Evolutionary conservation across 2,113 vertebrate genomes (phyloP).

Genomic region (Ammospiza caudacuta): DNA sequence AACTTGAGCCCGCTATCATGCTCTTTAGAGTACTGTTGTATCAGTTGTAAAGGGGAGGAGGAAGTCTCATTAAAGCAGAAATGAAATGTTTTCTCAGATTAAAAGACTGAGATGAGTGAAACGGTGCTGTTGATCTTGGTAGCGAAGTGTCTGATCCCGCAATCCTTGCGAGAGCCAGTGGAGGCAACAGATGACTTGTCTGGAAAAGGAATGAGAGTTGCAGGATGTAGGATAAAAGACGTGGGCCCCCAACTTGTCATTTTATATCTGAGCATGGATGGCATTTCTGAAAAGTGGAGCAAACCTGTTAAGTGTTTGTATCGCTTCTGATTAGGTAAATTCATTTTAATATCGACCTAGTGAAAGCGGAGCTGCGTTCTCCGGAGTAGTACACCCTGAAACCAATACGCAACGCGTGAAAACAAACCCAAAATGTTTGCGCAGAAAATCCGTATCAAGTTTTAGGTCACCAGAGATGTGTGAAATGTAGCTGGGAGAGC

Average conservation of each 20-base stretch:
- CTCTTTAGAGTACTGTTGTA: slow-evolving; percentile 40
- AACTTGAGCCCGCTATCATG: slow-evolving; percentile 38
- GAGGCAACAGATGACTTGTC: not conserved
- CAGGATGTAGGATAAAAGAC: not conserved
- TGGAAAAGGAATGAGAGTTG: not conserved
- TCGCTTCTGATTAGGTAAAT: not conserved
- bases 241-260: not conserved
- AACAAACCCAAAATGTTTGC: not conserved
- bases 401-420: not conserved
- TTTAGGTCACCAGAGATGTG: not conserved
- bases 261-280: not conserved
- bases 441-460: not conserved
- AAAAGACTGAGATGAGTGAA: not conserved
- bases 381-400: not conserved
- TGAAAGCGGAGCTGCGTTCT: not conserved
- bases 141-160: not conserved
- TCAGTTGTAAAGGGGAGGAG: slow-evolving; percentile 16
- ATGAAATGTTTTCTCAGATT: slow-evolving; percentile 40
- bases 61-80: slow-evolving; percentile 6
- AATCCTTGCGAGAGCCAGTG: not conserved
- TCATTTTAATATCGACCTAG: not conserved
- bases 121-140: not conserved
- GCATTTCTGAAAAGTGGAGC: not conserved
- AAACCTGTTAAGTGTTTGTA: not conserved
- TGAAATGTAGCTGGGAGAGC: not conserved